Conservation (phyloP, 2,888 invertebrate genomes). For the Platerodrilus igneus region DNA sequence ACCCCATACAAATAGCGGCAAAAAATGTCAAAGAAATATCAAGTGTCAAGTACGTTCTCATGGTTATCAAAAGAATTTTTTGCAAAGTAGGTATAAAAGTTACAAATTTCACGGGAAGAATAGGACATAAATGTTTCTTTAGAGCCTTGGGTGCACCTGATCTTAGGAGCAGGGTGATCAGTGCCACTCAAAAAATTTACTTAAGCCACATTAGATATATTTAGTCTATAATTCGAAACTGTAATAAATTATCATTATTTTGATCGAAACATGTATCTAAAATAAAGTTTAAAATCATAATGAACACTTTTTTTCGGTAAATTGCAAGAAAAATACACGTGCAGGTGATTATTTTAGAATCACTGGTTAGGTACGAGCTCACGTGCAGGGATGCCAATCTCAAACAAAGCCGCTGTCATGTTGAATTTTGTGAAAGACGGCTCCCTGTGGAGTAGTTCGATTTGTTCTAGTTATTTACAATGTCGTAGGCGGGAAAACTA, state of each 20-base stretch:
- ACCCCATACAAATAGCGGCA: slow-evolving; percentile 23
- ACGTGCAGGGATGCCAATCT: slow-evolving; percentile 25
- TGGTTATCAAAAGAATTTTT: slow-evolving; percentile 38
- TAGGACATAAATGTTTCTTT: slow-evolving; percentile 33
- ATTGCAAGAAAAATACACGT: not conserved
- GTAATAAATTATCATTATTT: not conserved
- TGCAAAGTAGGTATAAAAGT: slow-evolving; percentile 45
- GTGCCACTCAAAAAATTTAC: slow-evolving; percentile 12
- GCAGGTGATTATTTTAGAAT: slow-evolving; percentile 10
- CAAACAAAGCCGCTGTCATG: slow-evolving; percentile 27
- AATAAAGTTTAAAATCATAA: too few species aligned
- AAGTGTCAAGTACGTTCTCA: slow-evolving; percentile 48
- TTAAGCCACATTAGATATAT: not conserved
- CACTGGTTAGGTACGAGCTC: slow-evolving; percentile 16
- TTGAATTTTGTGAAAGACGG: slow-evolving; percentile 29
- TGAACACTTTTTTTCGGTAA: too few species aligned
- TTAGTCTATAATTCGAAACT: not conserved
- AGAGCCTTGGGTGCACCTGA: slow-evolving; percentile 34
- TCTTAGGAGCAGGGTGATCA: slow-evolving; percentile 24
- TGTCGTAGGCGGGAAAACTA: not conserved
- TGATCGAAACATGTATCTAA: too few species aligned
- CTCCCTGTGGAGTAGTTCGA: slow-evolving; percentile 23
- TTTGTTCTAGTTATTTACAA: slow-evolving; percentile 24
- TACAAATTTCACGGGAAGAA: slow-evolving; percentile 43
- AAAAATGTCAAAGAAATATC: slow-evolving; percentile 37